Percentiles rank a stretch among this genome's conserved stretches.
Evolutionary conservation across 2,888 invertebrate genomes (phyloP).

Genomic region (Micoletzkya japonica): DNA sequence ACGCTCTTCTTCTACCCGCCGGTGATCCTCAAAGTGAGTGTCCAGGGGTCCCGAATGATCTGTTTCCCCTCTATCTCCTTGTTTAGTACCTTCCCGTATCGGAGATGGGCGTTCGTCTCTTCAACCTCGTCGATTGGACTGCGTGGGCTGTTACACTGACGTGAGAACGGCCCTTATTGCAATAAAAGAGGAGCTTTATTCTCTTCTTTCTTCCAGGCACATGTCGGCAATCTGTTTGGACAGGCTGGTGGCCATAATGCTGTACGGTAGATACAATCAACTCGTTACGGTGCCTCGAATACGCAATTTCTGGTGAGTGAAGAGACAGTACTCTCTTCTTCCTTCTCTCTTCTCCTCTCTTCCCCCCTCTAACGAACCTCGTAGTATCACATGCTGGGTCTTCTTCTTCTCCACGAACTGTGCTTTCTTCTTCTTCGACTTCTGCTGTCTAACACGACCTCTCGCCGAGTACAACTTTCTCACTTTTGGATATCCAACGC

Average conservation of each 20-base stretch:
- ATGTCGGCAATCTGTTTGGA: slow-evolving; percentile 64
- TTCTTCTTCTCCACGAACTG: slow-evolving; percentile 53
- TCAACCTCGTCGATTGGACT: slow-evolving; percentile 63
- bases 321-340: background rate
- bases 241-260: slow-evolving; percentile 59
- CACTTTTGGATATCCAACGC: slow-evolving; percentile 55
- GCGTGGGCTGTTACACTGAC: slow-evolving; percentile 64
- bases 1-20: slow-evolving; percentile 62
- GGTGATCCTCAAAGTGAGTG: slow-evolving; percentile 50
- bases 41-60: too few relatives aligned
- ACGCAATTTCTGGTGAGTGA: slow-evolving; percentile 38
- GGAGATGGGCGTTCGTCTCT: slow-evolving; percentile 51
- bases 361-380: too few relatives aligned
- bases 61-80: too few relatives aligned
- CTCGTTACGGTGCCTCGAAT: slow-evolving; percentile 52
- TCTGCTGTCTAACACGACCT: slow-evolving; percentile 62
- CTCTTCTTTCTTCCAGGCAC: slow-evolving; percentile 43
- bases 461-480: slow-evolving; percentile 54
- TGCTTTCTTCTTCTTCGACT: slow-evolving; percentile 47
- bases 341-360: background rate
- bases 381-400: slow-evolving; percentile 54
- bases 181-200: background rate
- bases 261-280: slow-evolving; percentile 55
- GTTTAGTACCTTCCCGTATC: slow-evolving; percentile 38
- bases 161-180: slow-evolving; percentile 29